These are phyloP conservation scores for Gavia stellata DNA, from an alignment of 2,113 vertebrate genomes.

Conservation along the genomic window DNA sequence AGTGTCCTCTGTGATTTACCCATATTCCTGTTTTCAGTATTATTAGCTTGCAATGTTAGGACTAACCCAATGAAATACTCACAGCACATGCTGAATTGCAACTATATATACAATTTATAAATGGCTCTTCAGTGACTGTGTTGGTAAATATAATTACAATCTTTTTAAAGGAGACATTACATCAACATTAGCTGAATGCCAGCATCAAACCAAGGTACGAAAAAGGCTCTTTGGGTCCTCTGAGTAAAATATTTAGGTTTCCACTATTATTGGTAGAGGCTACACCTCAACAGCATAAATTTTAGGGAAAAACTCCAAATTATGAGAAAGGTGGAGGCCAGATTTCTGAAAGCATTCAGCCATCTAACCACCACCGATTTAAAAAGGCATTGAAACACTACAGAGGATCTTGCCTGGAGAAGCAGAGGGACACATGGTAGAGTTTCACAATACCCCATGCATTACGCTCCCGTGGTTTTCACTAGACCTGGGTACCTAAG, in stretches of 20 bases:
- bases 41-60: conserved; percentile 42
- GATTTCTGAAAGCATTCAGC: neutral
- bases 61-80: conserved; percentile 23
- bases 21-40: neutral
- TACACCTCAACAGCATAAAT: neutral
- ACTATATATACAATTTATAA: conserved; percentile 5
- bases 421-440: neutral
- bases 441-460: neutral
- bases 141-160: conserved; percentile 25
- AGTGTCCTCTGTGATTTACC: conserved; percentile 14
- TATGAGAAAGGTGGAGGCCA: neutral
- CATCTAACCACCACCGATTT: neutral
- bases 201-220: neutral
- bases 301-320: neutral
- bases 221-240: neutral
- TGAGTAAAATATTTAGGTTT: neutral
- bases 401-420: neutral
- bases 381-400: neutral
- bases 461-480: neutral
- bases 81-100: neutral
- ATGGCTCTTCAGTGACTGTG: neutral
- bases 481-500: neutral
- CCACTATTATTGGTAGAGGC: neutral
- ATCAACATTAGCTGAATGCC: neutral
- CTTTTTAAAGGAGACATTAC: conserved; percentile 25